phyloP scores from a whole-genome alignment of 2,113 vertebrate genomes.

The Bettongia penicillata region DNA sequence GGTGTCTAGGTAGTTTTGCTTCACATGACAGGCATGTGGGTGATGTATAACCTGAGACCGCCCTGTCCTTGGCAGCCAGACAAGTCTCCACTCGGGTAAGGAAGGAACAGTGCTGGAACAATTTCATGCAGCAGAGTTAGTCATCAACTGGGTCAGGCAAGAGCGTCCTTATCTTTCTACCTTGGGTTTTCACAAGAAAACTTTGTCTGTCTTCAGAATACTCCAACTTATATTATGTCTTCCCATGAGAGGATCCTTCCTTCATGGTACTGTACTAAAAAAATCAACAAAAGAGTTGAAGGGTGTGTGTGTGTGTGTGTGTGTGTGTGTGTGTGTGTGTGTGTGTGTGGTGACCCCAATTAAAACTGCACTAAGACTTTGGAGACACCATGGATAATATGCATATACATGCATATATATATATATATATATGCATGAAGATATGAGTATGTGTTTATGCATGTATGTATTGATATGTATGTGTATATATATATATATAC shows the following conservation, averaged over 20 bases:
- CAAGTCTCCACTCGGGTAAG: constrained; percentile 57
- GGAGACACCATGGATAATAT: background rate
- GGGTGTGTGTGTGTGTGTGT: background rate
- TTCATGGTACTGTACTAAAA: background rate
- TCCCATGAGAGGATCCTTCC: background rate
- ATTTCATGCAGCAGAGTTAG: constrained; percentile 37
- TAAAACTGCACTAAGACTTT: background rate
- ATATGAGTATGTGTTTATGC: background rate
- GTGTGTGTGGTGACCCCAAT: background rate
- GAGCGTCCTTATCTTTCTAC: constrained; percentile 50
- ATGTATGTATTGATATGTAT: background rate
- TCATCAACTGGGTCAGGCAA: background rate
- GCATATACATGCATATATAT: background rate
- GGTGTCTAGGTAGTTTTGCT: constrained; percentile 72
- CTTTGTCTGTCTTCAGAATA: background rate
- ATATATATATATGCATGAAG: no score
- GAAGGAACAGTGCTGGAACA: constrained; percentile 59
- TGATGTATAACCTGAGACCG: constrained; percentile 48
- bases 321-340: background rate
- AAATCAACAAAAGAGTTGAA: background rate
- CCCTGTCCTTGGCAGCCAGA: constrained; percentile 38
- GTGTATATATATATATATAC: background rate
- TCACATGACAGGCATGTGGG: constrained; percentile 69
- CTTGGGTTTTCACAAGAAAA: constrained; percentile 61
- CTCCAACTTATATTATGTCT: background rate